Conservation (phyloP, 1,140 invertebrate genomes). For the Zaprionus capensis region DNA sequence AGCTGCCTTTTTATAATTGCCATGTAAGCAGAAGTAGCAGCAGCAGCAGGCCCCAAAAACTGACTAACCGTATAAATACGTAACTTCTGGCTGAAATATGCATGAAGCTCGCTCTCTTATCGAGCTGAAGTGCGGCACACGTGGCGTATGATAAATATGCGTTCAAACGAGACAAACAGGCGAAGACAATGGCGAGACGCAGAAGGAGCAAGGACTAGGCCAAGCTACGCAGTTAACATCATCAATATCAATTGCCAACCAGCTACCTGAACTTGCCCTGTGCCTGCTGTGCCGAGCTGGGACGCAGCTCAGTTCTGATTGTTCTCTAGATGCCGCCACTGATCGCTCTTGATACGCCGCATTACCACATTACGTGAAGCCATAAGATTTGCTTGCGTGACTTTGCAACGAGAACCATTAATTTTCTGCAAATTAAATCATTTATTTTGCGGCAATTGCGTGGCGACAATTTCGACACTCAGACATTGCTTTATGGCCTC, state of each 20-base stretch:
- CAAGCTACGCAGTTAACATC: constrained; percentile 40
- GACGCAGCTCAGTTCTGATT: background rate
- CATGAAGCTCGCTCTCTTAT: constrained; percentile 16
- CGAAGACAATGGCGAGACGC: background rate
- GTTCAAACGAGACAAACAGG: constrained; percentile 1
- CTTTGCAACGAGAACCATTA: constrained; percentile 53
- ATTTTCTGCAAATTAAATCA: constrained; percentile 68
- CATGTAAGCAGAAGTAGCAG: constrained; percentile 27
- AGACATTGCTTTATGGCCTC: constrained; percentile 1
- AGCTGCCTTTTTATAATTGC: constrained; percentile 67
- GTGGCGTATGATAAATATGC: constrained; percentile 70
- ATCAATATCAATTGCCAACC: constrained; percentile 75
- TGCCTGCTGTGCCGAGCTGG: background rate
- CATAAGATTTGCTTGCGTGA: constrained; percentile 51
- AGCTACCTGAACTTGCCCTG: constrained; percentile 25
- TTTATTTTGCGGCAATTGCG: constrained; percentile 4
- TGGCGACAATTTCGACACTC: constrained; percentile 2
- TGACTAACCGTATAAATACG: constrained; percentile 24
- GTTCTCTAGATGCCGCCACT: constrained; percentile 47
- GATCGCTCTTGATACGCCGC: constrained; percentile 63
- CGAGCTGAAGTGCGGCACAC: constrained; percentile 36
- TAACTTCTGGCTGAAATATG: constrained; percentile 14
- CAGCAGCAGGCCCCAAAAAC: background rate
- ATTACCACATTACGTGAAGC: constrained; percentile 52
- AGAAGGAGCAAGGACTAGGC: constrained; percentile 26